Conservation (phyloP, 2,797 vertebrate genomes). For the Danio kyathit region DNA sequence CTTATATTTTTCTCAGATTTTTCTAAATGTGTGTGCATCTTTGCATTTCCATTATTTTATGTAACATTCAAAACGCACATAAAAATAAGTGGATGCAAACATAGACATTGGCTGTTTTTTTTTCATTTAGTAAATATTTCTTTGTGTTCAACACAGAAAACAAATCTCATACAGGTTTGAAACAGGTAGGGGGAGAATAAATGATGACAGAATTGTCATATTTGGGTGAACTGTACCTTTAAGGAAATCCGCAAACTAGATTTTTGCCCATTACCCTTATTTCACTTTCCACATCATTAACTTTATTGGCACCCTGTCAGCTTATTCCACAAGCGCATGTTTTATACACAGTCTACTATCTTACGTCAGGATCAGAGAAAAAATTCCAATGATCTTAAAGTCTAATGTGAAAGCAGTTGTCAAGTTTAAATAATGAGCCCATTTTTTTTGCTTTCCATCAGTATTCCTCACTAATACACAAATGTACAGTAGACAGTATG, state of each 20-base stretch:
- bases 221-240: background rate
- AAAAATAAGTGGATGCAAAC: no score
- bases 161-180: no score
- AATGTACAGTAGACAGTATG: background rate
- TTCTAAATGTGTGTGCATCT: no score
- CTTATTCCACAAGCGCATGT: background rate
- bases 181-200: no score
- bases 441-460: background rate
- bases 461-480: background rate
- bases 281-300: background rate
- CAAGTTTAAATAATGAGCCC: background rate
- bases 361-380: background rate
- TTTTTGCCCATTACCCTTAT: background rate
- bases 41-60: no score
- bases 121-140: no score
- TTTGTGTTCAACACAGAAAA: no score
- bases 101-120: no score
- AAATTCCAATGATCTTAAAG: background rate
- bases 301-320: background rate
- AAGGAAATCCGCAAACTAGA: background rate
- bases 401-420: background rate
- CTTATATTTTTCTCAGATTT: no score
- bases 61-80: no score
- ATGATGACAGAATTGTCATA: no score
- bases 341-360: background rate